Percentiles rank a stretch among this genome's conserved stretches.
Conservation (phyloP, 2,888 invertebrate genomes). For the Cistogaster globosa region DNA sequence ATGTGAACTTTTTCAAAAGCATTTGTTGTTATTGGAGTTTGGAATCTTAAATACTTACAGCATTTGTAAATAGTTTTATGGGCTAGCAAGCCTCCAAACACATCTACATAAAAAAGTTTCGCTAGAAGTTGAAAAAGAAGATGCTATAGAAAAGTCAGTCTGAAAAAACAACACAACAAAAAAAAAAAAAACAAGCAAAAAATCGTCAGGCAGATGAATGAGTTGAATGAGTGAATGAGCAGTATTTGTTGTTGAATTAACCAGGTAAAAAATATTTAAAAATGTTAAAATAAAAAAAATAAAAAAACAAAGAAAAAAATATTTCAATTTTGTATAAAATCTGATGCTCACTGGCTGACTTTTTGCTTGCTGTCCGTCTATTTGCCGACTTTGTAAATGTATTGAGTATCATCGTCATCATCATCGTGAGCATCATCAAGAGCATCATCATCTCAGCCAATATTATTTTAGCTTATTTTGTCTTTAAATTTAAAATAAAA, state of each 20-base stretch:
- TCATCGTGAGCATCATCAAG: conserved; percentile 38
- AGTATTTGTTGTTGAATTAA: conserved; percentile 33
- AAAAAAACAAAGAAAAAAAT: neutral
- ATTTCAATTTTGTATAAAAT: conserved; percentile 41
- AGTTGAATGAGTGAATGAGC: conserved; percentile 36
- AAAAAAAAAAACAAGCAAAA: conserved; percentile 42
- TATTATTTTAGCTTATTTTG: conserved; percentile 43
- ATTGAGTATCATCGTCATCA: conserved; percentile 29
- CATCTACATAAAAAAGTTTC: neutral
- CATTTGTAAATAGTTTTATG: conserved; percentile 20
- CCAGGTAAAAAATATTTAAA: conserved; percentile 60
- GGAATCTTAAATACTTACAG: conserved; percentile 19
- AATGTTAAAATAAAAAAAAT: conserved; percentile 60
- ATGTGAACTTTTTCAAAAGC: conserved; percentile 42
- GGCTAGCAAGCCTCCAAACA: conserved; percentile 11
- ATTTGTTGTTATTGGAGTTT: conserved; percentile 18
- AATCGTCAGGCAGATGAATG: conserved; percentile 37
- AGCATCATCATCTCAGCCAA: conserved; percentile 29
- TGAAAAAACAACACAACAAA: neutral
- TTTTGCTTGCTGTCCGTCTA: neutral
- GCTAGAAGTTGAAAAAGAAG: conserved; percentile 29
- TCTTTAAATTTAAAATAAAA: conserved; percentile 53
- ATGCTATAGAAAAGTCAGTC: neutral
- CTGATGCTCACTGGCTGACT: conserved; percentile 38
- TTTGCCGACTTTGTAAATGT: conserved; percentile 26